Percentiles rank a stretch among this genome's conserved stretches.
Evolutionary conservation across 2,113 vertebrate genomes (phyloP).

Genomic region (Casuarius casuarius): DNA sequence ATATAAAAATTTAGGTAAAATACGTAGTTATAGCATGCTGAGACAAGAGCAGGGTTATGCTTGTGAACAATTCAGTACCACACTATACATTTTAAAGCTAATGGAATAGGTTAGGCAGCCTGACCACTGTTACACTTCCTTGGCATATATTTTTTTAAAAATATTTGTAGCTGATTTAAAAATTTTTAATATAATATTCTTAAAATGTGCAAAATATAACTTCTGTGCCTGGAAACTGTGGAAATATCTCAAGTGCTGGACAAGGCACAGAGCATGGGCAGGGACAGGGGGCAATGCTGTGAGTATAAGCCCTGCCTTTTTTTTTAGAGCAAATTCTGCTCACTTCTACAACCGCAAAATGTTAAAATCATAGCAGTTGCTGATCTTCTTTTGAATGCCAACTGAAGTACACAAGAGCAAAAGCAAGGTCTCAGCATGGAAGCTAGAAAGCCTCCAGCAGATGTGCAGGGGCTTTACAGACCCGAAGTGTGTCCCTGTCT

Average conservation of each 20-base stretch:
- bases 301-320: background rate
- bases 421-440: background rate
- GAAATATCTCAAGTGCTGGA: background rate
- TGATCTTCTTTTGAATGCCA: background rate
- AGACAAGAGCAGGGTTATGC: background rate
- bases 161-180: background rate
- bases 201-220: background rate
- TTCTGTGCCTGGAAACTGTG: background rate
- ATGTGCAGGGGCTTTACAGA: background rate
- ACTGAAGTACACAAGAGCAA: background rate
- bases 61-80: background rate
- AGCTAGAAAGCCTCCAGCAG: background rate
- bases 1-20: background rate
- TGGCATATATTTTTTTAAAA: background rate
- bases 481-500: background rate
- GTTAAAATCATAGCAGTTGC: background rate
- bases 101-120: background rate
- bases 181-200: background rate
- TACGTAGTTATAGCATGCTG: background rate
- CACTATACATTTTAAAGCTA: background rate
- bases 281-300: background rate
- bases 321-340: background rate
- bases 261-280: background rate
- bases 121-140: background rate
- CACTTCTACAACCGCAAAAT: background rate